Evolutionary conservation across 2,888 invertebrate genomes (phyloP), one percentile per base, ranked within the genome.

Genomic region (Scaptomyza caliginosa): DNA sequence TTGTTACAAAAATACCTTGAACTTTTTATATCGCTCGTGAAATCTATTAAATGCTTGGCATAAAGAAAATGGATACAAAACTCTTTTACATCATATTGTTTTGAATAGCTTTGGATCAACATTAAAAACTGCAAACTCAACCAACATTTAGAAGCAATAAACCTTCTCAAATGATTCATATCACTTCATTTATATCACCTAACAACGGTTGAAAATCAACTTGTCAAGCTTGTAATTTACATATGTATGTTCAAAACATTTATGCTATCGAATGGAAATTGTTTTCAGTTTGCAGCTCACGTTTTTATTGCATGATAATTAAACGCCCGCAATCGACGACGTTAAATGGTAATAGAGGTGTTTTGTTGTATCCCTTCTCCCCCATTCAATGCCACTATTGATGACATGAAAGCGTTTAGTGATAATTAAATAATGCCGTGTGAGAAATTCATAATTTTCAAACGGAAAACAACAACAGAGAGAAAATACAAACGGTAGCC

Each of bases 351-450:
- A 81, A 81, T 79, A 54, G 67, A 64, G 67, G 24, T 69, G 21
- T 62, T 21, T 17, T 26, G 11, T 11, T 42, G 21, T 42, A 10
- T 26, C 28, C 7, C 39, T 24, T 39, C 58, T 36, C 48, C 8
- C 34, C 16, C 8, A 3, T 16, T 1, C 26, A 10, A 10, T 26
- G 0, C 26, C 16, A 32, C n/a, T 2, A 75, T 80, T 69, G 81
- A 76, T 80, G 84, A 77, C 77, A 75, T 66, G 75, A 52, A 75
- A 58, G 67, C 64, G 65, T 81, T 82, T 77, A 77, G 49, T 64
- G 71, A 71, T 81, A 82, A 82, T 84, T 81, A 81, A 81, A 71
- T 63, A 81, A 50, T 71, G 55, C 54, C 77, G 80, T 84, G 84
- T 81, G 78, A 58, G 71, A 81, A 81, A 81, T 80, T 67, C 64